Base-by-base conservation (phyloP, 2,888 invertebrate genomes). In the Orthosia cruda region DNA sequence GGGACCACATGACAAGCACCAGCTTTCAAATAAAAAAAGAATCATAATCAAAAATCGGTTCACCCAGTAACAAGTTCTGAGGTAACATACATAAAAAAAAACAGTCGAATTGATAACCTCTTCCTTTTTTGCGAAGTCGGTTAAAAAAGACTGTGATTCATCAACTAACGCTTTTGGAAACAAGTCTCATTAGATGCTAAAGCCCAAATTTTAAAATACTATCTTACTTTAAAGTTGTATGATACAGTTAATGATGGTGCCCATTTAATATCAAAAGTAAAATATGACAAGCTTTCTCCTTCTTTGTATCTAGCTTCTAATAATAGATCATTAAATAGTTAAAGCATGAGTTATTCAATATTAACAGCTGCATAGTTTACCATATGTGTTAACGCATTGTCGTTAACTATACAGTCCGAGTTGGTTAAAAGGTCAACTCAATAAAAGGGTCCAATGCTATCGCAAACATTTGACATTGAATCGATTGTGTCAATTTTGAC, bases 401-500 rank as follows among this genome's bases (percentile, higher is more conserved):
- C 88, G 88, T 91, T 92, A 90, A 89, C 88, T 83, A 85, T 77
- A 90, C 88, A 82, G 65, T 73, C 66, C 45, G 81, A 85, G 82
- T 86, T 85, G 87, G 89, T 92, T 90, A 90, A 92, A 93, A 94
- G 92, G 92, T 94, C 91, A 93, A 89, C 87, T 85, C 89, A 91
- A 94, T 92, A 92, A 92, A 92, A 93, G 91, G 90, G 91, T 88
- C 86, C 88, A 92, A 92, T 90, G 91, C 90, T 91, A 94, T 93
- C 91, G 93, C 94, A 93, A 95, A 93, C 92, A 92, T 93, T 95
- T 92, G 94, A 93, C 93, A 93, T 92, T 92, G 92, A 91, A 93
- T 93, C 91, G 90, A 93, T 93, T 93, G 93, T 94, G 93, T 95
- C 91, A 90, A 93, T 93, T 94, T 93, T 95, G 95, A 95, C 95